Conservation (phyloP, 2,888 invertebrate species). For the Laothoe populi region DNA sequence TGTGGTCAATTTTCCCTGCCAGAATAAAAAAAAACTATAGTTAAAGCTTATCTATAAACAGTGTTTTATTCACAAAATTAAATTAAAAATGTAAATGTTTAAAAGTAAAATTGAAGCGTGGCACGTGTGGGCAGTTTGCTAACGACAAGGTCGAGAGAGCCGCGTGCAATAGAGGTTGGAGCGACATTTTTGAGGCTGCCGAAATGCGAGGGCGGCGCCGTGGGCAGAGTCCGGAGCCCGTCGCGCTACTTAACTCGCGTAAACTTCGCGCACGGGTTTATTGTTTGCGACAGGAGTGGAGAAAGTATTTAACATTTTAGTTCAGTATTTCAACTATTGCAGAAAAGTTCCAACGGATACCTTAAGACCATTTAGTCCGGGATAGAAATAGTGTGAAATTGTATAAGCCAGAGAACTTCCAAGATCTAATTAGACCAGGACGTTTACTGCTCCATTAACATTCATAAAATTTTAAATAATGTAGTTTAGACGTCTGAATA, state of each 20-base stretch:
- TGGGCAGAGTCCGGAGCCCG: slow-evolving; percentile 33
- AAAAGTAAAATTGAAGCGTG: slow-evolving; percentile 20
- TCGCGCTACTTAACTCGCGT: slow-evolving; percentile 17
- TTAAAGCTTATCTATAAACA: no score
- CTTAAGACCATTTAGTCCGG: no score
- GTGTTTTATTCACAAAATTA: slow-evolving; percentile 1
- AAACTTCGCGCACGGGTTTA: slow-evolving; percentile 17
- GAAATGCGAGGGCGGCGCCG: slow-evolving; percentile 39
- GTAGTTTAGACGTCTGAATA: no score
- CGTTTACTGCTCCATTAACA: no score
- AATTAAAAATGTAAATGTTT: slow-evolving; percentile 12
- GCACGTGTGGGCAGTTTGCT: slow-evolving; percentile 9
- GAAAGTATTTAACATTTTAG: slow-evolving; percentile 1
- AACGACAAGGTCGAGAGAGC: slow-evolving; percentile 17
- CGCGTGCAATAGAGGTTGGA: slow-evolving; percentile 28
- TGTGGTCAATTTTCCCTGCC: no score
- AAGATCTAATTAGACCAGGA: no score
- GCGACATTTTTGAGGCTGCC: slow-evolving; percentile 42
- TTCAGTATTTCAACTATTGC: no score
- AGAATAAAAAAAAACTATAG: no score
- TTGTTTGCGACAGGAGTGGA: slow-evolving; percentile 1
- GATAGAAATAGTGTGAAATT: no score
- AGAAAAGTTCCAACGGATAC: no score
- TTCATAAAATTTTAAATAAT: no score
- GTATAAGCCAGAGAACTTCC: no score